A percentile compares a stretch with the other conserved stretches of the same genome.
phyloP scores from a whole-genome alignment of 2,888 invertebrate species.

The Habrosyne pyritoides region DNA sequence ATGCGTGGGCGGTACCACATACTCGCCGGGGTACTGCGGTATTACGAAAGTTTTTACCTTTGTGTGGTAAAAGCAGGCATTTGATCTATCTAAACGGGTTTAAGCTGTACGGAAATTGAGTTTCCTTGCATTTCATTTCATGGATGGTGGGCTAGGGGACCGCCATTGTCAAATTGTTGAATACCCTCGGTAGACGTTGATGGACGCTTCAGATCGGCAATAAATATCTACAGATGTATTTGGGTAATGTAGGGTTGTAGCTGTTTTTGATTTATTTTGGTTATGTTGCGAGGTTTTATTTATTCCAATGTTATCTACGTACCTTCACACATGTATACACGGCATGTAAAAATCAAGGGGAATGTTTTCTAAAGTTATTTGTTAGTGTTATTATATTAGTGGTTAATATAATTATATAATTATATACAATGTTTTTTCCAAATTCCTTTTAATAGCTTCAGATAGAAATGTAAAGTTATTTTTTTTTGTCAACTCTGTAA shows the following conservation, averaged over 20 bases:
- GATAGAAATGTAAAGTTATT: background rate
- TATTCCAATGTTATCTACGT: background rate
- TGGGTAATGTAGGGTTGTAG: background rate
- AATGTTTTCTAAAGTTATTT: too few species aligned
- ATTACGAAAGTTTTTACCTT: constrained; percentile 61
- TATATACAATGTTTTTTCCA: too few species aligned
- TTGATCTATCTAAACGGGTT: constrained; percentile 41
- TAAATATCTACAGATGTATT: constrained; percentile 32
- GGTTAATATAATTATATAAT: too few species aligned
- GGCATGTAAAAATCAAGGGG: too few species aligned
- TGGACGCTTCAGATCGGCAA: constrained; percentile 31
- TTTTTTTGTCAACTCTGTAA: background rate
- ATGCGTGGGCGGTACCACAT: constrained; percentile 26
- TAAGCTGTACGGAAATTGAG: constrained; percentile 60
- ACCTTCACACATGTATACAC: background rate
- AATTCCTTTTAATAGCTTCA: background rate
- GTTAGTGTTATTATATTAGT: too few species aligned
- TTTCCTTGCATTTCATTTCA: constrained; percentile 64
- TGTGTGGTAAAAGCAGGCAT: constrained; percentile 38
- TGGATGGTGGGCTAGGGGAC: constrained; percentile 35
- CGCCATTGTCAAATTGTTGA: constrained; percentile 42
- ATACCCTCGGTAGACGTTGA: constrained; percentile 34
- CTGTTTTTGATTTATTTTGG: constrained; percentile 6
- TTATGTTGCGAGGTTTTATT: constrained; percentile 11
- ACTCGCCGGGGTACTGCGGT: constrained; percentile 30